These are phyloP conservation scores for Zygothrica quintamaculata DNA, from an alignment of 2,888 invertebrate genomes.

Conservation along the genomic window DNA sequence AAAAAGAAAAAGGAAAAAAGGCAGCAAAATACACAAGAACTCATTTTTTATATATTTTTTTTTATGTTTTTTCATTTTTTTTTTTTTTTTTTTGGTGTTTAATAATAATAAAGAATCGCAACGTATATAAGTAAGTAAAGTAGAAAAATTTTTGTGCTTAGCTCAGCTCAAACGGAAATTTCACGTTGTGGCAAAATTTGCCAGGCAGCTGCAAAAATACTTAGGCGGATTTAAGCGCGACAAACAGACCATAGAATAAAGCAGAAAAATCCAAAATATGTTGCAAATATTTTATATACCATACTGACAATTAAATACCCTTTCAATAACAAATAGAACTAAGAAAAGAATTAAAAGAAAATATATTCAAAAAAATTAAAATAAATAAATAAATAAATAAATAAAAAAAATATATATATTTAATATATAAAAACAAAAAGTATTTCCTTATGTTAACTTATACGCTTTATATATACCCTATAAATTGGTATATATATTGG, in stretches of 20 bases:
- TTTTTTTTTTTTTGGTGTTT: conserved; percentile 46
- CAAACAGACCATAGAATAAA: conserved; percentile 58
- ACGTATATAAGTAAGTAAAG: conserved; percentile 62
- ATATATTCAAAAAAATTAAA: not conserved
- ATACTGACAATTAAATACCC: conserved; percentile 14
- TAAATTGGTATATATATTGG: not conserved
- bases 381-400: too few relatives aligned
- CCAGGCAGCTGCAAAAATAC: conserved; percentile 68
- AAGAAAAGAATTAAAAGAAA: not conserved
- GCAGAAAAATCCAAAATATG: conserved; percentile 23
- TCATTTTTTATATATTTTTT: too few relatives aligned
- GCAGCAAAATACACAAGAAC: conserved; percentile 12
- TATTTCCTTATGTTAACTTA: too few relatives aligned
- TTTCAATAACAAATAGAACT: conserved; percentile 1
- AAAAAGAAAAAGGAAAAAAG: too few relatives aligned
- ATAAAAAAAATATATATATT: too few relatives aligned
- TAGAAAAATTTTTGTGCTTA: conserved; percentile 75
- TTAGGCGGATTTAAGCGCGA: conserved; percentile 78
- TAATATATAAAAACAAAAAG: too few relatives aligned
- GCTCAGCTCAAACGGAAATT: conserved; percentile 79
- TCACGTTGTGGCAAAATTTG: conserved; percentile 65
- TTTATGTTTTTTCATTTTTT: conserved; percentile 34
- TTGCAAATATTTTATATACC: not conserved
- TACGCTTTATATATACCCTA: too few relatives aligned
- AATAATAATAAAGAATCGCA: conserved; percentile 76